phyloP scores from a whole-genome alignment of 2,113 vertebrate species.

The Stigmatopora nigra region DNA sequence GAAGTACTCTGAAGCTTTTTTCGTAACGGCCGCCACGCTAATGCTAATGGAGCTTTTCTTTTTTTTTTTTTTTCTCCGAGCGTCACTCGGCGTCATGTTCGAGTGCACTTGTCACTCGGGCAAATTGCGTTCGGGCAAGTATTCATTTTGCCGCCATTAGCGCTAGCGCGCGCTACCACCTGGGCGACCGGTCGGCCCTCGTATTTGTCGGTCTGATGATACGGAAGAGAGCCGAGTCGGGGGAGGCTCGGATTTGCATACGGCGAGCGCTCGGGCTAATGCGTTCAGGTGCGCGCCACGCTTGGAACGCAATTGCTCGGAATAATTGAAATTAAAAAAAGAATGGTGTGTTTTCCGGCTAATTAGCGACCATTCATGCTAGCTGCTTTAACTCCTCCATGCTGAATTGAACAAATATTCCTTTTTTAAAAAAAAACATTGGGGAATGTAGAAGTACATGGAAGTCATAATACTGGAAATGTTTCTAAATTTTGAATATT shows the following conservation, averaged over 20 bases:
- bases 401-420: too few relatives aligned
- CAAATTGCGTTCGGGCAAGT: background rate
- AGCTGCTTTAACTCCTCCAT: too few relatives aligned
- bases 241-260: background rate
- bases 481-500: too few relatives aligned
- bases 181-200: conserved; percentile 9
- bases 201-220: conserved; percentile 27
- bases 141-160: conserved; percentile 24
- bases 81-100: background rate
- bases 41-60: background rate
- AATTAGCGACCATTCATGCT: background rate
- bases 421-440: too few relatives aligned
- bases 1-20: background rate
- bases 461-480: too few relatives aligned
- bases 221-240: background rate
- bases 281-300: conserved; percentile 9
- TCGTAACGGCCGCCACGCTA: background rate
- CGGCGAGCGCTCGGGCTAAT: background rate
- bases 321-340: background rate
- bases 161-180: conserved; percentile 21
- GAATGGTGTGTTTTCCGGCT: background rate
- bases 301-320: background rate
- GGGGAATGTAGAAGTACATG: too few relatives aligned
- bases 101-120: background rate
- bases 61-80: background rate